These are phyloP conservation scores for Parazoanthus swiftii DNA, from an alignment of 92 coral and sea anemone species.

Conservation along the genomic window DNA sequence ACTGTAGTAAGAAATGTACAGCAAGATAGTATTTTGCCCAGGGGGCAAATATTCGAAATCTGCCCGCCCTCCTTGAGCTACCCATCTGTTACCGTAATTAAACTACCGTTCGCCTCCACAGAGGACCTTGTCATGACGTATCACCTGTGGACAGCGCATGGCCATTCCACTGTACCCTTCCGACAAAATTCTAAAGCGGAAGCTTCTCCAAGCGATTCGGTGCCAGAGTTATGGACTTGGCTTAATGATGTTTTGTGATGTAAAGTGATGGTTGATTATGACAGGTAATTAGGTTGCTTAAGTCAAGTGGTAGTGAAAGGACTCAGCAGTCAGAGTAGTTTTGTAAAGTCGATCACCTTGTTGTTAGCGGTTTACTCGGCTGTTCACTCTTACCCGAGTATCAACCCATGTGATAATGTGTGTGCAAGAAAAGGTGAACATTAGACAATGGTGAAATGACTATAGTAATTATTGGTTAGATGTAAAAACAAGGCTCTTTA, in stretches of 20 bases:
- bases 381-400: no score
- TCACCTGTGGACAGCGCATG: conserved; percentile 97
- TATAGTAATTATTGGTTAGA: no score
- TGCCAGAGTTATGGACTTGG: conserved; percentile 93
- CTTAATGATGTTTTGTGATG: conserved; percentile 18
- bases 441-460: not conserved
- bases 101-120: not conserved
- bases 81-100: not conserved
- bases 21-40: no score
- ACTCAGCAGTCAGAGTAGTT: no score
- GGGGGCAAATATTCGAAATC: no score
- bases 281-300: not conserved
- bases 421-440: not conserved
- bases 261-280: no score
- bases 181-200: conserved; percentile 77
- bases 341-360: no score
- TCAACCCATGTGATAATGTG: no score
- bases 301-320: no score
- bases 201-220: conserved; percentile 89
- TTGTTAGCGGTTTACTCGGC: no score
- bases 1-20: no score
- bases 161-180: conserved; percentile 92
- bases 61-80: no score
- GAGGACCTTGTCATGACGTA: conserved; percentile 79
- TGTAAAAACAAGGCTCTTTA: not conserved